Evolutionary conservation across 2,888 invertebrate genomes (phyloP), one percentile per base, ranked within the genome.

Genomic region (Hirtodrosophila trivittata): DNA sequence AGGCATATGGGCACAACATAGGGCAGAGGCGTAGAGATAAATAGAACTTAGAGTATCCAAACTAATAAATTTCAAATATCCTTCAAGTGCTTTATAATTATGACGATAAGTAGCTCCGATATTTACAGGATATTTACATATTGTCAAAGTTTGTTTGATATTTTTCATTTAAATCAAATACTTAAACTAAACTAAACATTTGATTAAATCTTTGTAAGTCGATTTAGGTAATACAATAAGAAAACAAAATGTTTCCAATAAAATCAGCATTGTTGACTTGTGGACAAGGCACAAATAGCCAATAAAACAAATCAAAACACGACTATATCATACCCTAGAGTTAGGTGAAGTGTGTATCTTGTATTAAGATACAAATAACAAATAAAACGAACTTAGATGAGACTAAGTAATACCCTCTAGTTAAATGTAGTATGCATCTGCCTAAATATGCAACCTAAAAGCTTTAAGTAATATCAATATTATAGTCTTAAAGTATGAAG

Each of bases 231-330:
- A 10, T 32, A 3, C 49, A 62, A 49, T 50, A 35, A 26, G 58
- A 37, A 69, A 67, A 56, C 62, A 47, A 16, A 69, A 74, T 54
- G 50, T 55, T 60, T 60, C 37, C 1, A 52, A 63, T 63, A 47
- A 54, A 75, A 54, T 69, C 64, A 50, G 46, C 63, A n/a, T n/a
- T n/a, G n/a, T n/a, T n/a, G n/a, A n/a, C n/a, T 70, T 69, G 33
- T 45, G 42, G 25, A 42, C 35, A 9, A 14, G 5, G 12, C 10
- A 16, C 37, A 73, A 73, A 52, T 39, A 21, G n/a, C n/a, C n/a
- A n/a, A n/a, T n/a, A n/a, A n/a, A n/a, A n/a, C n/a, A n/a, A n/a
- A n/a, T n/a, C n/a, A n/a, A n/a, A n/a, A n/a, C n/a, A n/a, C n/a
- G n/a, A n/a, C n/a, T n/a, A n/a, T n/a, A n/a, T n/a, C n/a, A n/a